These are phyloP conservation scores for Corythornis madagascariensis DNA, from an alignment of 2,113 vertebrate genomes.

Conservation along the genomic window DNA sequence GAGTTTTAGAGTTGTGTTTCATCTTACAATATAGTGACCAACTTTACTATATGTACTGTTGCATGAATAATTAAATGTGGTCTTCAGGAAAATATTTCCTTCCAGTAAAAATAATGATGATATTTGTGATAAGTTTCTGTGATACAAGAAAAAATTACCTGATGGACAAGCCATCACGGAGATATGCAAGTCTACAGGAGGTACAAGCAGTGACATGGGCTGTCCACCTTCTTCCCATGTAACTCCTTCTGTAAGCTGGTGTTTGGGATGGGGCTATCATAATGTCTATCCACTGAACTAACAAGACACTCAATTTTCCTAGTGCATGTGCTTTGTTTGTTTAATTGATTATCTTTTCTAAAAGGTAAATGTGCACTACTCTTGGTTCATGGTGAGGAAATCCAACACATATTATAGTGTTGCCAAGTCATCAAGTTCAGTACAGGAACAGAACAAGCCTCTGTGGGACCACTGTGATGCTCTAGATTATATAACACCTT, in stretches of 20 bases:
- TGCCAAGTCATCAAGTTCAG: not conserved
- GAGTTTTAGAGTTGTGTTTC: not conserved
- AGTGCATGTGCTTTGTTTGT: not conserved
- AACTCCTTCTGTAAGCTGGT: accelerated
- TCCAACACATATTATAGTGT: not conserved
- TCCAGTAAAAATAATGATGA: not conserved
- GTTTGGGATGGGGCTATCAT: not conserved
- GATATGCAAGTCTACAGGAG: not conserved
- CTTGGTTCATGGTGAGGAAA: not conserved
- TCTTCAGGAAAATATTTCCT: not conserved
- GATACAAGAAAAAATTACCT: not conserved
- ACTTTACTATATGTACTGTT: not conserved
- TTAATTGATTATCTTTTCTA: not conserved
- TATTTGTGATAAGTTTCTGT: not conserved
- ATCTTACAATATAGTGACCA: not conserved
- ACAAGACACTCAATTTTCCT: not conserved
- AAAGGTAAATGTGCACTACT: not conserved
- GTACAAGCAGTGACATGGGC: not conserved
- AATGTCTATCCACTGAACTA: not conserved
- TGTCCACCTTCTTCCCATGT: not conserved
- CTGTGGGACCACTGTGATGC: not conserved
- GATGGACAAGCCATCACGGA: accelerated
- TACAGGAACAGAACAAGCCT: not conserved
- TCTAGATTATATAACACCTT: not conserved
- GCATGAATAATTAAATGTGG: not conserved